Evolutionary conservation across 2,797 vertebrate species (phyloP), one percentile per base, ranked within the genome.

Genomic region (Mionectes olivaceus): DNA sequence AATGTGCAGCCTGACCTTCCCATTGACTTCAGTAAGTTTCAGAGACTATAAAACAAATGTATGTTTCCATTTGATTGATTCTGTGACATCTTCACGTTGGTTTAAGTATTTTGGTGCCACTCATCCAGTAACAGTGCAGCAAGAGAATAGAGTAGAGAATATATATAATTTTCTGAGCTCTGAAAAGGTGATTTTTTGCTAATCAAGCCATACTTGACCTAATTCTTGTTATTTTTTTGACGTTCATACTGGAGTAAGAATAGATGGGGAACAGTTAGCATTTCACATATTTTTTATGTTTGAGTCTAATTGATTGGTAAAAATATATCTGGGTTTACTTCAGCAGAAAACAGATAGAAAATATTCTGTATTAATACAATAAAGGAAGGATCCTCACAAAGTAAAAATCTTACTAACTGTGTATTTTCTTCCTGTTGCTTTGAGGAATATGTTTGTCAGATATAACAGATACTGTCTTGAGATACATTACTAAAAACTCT

Each of bases 1-100:
- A 52, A 32, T 56, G 39, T 1, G 5, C 21, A 16, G 18, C 28
- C 44, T 96, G 76, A 91, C 68, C 80, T 91, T 85, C 56, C 44
- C 44, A 64, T 13, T 80, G 60, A 53, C 65, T 88, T 94, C 39
- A 68, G n/a, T 77, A 59, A 74, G n/a, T 69, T 86, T 83, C 56
- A 57, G 60, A 80, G 71, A 56, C 68, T 52, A 41, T 85, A 89
- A 92, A 92, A 85, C 30, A 8, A 87, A 91, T 85, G 80, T 92
- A 74, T 19, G 41, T 92, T 91, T 92, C 75, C 41, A 13, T 87
- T 61, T 81, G 73, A 92, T 49, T 84, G 56, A 83, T 85, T 89
- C 53, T 71, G 13, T 77, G 64, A 50, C 41, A 89, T 80, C 78
- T 94, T 93, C 84, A 80, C 56, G 32, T 67, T 83, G 16, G 10